Base-by-base conservation (phyloP, 2,888 invertebrate species). In the Drosophila kanekoi region DNA sequence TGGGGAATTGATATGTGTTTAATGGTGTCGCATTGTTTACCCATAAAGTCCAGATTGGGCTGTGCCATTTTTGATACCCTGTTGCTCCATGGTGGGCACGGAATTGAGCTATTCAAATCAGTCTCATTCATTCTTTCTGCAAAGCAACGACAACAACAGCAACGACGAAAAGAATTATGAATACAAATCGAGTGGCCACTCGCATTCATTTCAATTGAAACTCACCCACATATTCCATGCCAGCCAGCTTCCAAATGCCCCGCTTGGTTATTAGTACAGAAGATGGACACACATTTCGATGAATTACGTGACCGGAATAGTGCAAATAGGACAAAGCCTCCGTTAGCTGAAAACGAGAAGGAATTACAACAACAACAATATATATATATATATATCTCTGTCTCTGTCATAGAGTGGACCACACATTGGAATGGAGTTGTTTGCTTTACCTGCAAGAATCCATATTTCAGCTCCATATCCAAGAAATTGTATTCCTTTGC, bases 181-280 rank as follows among this genome's bases (percentile, higher is more conserved):
- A 79, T 77, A 80, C 73, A 58, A 64, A 77, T 71, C 41, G 59
- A 52, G 10, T 32, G 14, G 32, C 11, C 11, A 41, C 11, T 47
- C 37, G 61, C 41, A 73, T 88, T 77, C 77, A 56, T 86, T 82
- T 82, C 79, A 79, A 84, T 57, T 49, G 43, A 37, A 37, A 37
- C 88, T 87, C 93, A 96, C 98, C 98, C 79, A 96, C 94, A 93
- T 98, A 99, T 91, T 98, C 98, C 74, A 99, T 94, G 28, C 99
- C 98, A 51, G 96, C 97, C 66, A 99, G 94, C 92, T 99, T 99
- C 99, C 99, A 99, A 43, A 97, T 97, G 75, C 98, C 98, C 63
- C 96, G 95, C 92, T 96, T 97, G 54, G 98, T 98, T 75, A 99
- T 96, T 82, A 98, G 94, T 84, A 99, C 96, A 82, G 97, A 97